Evolutionary conservation across 2,113 vertebrate genomes (phyloP), one percentile per base, ranked within the genome.

Genomic region (Stictonetta naevosa): DNA sequence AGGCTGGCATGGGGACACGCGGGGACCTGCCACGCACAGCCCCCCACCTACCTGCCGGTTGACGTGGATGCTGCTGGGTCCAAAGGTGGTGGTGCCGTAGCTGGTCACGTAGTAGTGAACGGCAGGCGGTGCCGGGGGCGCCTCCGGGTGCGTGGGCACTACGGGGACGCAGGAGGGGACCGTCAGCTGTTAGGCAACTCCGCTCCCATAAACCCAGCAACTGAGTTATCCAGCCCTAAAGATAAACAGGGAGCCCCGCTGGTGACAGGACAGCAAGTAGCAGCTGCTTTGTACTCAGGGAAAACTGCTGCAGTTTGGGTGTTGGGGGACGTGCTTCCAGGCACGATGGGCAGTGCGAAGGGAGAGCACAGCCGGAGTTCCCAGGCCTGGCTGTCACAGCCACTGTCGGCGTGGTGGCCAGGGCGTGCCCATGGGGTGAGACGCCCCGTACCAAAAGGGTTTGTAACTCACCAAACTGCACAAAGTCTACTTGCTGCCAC

Each of bases 31-130:
- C 50, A 25, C 50, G 23, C 25, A 28, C 22, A 8, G 38, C 44
- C 34, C 31, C 72, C 83, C 90, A 96, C 97, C 87, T 92, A 96
- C 97, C 96, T 96, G 93, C 10, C 6, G 52, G 1, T 34, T 75
- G 68, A 96, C 34, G 0, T 94, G 94, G 79, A 90, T 56, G 56
- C 72, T 96, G 93, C 97, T 95, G 75, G 69, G 40, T n/a, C 94
- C 88, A 0, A 94, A 95, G 33, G 94, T 82, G 69, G 86, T 80
- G 50, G 87, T 96, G 19, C 92, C 59, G 0, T 92, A 96, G 69
- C 92, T 95, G 18, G 93, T 93, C 75, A 94, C 67, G 0, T 90
- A 92, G 29, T 88, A 94, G 62, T 44, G 76, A 63, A 83, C 55
- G 33, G 94, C 42, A 12, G 79, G 76, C 34, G 86, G 88, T 0